Percentiles rank a stretch among this genome's conserved stretches.
Evolutionary conservation across 2,888 invertebrate species (phyloP).

Genomic region (Tanypteryx hageni): DNA sequence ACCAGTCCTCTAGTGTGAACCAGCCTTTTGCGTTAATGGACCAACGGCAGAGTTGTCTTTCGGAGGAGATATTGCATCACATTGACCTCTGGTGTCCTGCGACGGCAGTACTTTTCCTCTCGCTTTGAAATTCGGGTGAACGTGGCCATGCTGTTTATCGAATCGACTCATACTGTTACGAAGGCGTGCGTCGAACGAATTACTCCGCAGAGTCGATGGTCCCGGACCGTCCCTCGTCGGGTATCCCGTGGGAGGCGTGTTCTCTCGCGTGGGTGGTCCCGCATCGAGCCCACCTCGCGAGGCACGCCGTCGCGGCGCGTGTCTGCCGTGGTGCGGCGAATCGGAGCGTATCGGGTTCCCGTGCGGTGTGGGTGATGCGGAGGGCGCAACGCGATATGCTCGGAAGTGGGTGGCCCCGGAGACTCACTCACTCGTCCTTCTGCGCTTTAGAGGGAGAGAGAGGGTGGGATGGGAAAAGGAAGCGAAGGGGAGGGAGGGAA

Average conservation of each 20-base stretch:
- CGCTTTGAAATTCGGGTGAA: too few relatives aligned
- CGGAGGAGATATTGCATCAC: too few relatives aligned
- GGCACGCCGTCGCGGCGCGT: constrained; percentile 2
- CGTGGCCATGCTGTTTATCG: too few relatives aligned
- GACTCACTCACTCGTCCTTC: not conserved
- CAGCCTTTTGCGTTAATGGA: too few relatives aligned
- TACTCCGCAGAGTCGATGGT: not conserved
- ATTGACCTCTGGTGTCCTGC: too few relatives aligned
- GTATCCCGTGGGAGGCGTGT: not conserved
- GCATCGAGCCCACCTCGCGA: not conserved
- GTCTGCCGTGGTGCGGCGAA: not conserved
- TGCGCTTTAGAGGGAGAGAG: too few relatives aligned
- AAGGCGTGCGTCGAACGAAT: not conserved
- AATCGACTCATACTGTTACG: too few relatives aligned
- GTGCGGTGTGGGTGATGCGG: constrained; percentile 39
- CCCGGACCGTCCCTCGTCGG: not conserved
- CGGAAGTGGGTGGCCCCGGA: constrained; percentile 17
- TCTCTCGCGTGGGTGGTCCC: constrained; percentile 22
- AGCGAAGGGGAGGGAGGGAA: too few relatives aligned
- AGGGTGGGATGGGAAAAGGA: too few relatives aligned
- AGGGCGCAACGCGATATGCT: not conserved
- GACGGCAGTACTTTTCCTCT: too few relatives aligned
- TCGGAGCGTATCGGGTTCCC: constrained; percentile 1
- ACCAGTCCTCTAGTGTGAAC: too few relatives aligned
- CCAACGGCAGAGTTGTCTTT: too few relatives aligned